Base-by-base conservation (phyloP, 1,140 invertebrate species). In the Vanessa atalanta region DNA sequence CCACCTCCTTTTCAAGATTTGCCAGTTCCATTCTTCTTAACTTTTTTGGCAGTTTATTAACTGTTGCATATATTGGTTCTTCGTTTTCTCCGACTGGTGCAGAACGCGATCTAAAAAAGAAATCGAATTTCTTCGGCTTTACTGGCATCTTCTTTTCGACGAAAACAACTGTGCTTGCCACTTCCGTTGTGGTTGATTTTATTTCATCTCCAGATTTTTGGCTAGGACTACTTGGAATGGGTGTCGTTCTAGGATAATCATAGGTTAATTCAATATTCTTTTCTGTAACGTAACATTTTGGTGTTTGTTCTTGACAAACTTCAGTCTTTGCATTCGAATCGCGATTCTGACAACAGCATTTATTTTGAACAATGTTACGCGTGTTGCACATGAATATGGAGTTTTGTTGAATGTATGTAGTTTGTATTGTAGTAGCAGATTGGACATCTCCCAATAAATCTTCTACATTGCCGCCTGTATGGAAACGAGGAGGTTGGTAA, bases 211-310 rank as follows among this genome's bases (percentile, higher is more conserved):
- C 81, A 1, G 87, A 87, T 72, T 86, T 88, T 11, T 83, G 82
- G 70, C 80, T 89, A 8, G 86, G 80, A 53, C 79, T 86, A 67
- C 79, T 86, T 48, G 83, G 79, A 75, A 93, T 79, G 31, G 91
- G 88, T 16, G 83, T 89, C 20, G 87, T 79, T 84, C 88, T 87
- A 0, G 93, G 93, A 79, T 93, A 93, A 72, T 93, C 93, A 71
- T 93, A 93, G 2, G 90, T 92, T 50, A 93, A 73, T 79, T 93
- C 93, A 73, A 93, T 93, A 74, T 93, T 93, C 78, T 93, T 93
- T 75, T 93, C 93, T 16, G 93, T 93, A 1, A 92, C 89, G 65
- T 92, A 93, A 23, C 79, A 88, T 67, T 90, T 90, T 1, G 88
- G 86, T 26, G 79, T 76, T 65, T 88, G 80, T 43, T 83, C 79